Base-by-base conservation (phyloP, 2,888 invertebrate genomes). In the Aricia artaxerxes region DNA sequence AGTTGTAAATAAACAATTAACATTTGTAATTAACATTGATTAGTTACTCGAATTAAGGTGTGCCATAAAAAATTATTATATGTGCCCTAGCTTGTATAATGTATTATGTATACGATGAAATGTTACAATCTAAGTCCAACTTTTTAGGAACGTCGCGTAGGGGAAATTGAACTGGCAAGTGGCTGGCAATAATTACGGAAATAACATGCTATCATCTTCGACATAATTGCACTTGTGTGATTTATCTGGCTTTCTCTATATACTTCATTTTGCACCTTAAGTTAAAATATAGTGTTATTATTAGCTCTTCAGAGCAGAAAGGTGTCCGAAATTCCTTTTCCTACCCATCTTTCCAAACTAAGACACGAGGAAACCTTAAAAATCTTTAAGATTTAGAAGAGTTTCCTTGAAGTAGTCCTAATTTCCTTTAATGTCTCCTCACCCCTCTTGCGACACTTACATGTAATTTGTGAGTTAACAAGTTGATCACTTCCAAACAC, bases 401-500 rank as follows among this genome's bases (percentile, higher is more conserved):
- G 4, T 31, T 11, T 64, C 9, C 31, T 9, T 24, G 61, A 60
- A 60, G 61, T 24, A 9, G 24, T 24, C 61, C 24, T 9, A 7
- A 24, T 61, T n/a, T 61, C 24, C 64, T 7, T 24, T 24, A 35
- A 69, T 69, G 35, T 69, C 2, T 35, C 35, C 69, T 35, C 69
- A 69, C 35, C 69, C 69, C 69, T 64, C 64, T 69, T 35, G 69
- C 35, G 69, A 69, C 69, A 69, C 69, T 69, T 38, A 35, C 69
- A 69, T 35, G 69, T 69, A 69, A 69, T 49, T 49, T 49, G 75
- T 44, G 49, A 75, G 75, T 75, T 75, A 75, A 49, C 75, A 49
- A 24, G 69, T 76, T 78, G 78, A 77, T 73, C 61, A 77, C 80
- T 64, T 79, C 60, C 73, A 78, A 73, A 73, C 44, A 75, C 73